Base-by-base conservation (phyloP, 2,888 invertebrate genomes). In the Lithosia quadra region DNA sequence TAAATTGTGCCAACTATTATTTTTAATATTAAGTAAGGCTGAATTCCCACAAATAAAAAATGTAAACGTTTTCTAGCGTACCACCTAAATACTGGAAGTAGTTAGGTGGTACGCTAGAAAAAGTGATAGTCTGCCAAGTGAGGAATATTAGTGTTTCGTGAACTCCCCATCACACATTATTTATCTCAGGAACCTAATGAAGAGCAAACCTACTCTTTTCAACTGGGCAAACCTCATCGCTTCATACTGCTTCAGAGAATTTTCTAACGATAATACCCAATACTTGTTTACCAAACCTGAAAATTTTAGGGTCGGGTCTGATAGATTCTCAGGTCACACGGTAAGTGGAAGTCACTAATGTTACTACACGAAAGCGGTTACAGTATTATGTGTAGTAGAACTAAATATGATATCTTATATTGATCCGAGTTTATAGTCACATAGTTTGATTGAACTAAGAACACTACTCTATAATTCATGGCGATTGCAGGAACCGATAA, bases 401-500 rank as follows among this genome's bases (percentile, higher is more conserved):
- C 33, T 21, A 8, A 39, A 60, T 53, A 63, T 15, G 56, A 56
- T 24, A 28, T 15, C 22, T 15, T 15, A 28, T 15, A 56, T 56
- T 33, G 33, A 53, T 39, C 33, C n/a, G 53, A 43, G 62, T 53
- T 63, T 55, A 34, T 55, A 55, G 21, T 15, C n/a, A 55, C n/a
- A 13, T 63, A 34, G 34, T 55, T 53, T 49, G 28, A 18, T 11
- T 55, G 55, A 53, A 43, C 62, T 61, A 34, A 63, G 39, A 67
- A 36, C 43, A 34, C 10, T 60, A 64, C 33, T 22, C 18, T 65
- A 43, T 67, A 67, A 67, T 56, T 62, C 55, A 18, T 18, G 55
- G 55, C 33, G 43, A 62, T 67, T n/a, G 55, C 56, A 67, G 56
- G 22, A 55, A 62, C 24, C 61, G 56, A 67, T 62, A 61, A 56